These are phyloP conservation scores for Meriones unguiculatus DNA, from an alignment of 2,113 vertebrate species.

Conservation along the genomic window DNA sequence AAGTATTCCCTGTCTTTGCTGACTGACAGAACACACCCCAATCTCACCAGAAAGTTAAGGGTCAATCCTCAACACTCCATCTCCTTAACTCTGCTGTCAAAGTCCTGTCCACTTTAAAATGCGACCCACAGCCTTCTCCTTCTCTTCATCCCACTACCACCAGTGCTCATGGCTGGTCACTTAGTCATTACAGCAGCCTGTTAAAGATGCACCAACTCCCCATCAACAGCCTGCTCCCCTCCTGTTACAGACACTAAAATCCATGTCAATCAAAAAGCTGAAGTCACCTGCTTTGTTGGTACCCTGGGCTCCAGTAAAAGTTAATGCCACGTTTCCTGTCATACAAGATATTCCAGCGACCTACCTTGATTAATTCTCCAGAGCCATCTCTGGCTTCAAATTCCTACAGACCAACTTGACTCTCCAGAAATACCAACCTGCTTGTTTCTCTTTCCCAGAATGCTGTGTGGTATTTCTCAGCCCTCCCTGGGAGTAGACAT, in stretches of 20 bases:
- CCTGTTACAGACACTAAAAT: neutral
- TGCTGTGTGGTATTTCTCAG: neutral
- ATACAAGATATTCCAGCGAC: slow-evolving; percentile 25
- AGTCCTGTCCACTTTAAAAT: neutral
- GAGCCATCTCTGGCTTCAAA: slow-evolving; percentile 35
- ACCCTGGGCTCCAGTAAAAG: slow-evolving; percentile 35
- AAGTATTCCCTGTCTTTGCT: neutral
- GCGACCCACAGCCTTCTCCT: neutral
- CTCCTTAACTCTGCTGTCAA: neutral
- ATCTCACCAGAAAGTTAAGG: neutral
- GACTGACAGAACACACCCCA: neutral
- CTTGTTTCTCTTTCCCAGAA: slow-evolving; percentile 54
- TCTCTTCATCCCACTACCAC: neutral
- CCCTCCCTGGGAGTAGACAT: neutral
- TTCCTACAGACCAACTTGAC: slow-evolving; percentile 27
- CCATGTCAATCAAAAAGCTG: slow-evolving; percentile 10
- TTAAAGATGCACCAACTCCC: neutral
- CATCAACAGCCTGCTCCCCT: neutral
- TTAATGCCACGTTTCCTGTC: slow-evolving; percentile 47
- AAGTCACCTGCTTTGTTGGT: slow-evolving; percentile 35
- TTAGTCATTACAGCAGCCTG: neutral
- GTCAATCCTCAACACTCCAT: neutral
- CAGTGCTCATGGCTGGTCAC: neutral
- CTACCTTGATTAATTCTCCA: slow-evolving; percentile 42
- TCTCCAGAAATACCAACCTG: slow-evolving; percentile 46